Evolutionary conservation across 2,888 invertebrate genomes (phyloP).

Genomic region (Odiellus spinosus): DNA sequence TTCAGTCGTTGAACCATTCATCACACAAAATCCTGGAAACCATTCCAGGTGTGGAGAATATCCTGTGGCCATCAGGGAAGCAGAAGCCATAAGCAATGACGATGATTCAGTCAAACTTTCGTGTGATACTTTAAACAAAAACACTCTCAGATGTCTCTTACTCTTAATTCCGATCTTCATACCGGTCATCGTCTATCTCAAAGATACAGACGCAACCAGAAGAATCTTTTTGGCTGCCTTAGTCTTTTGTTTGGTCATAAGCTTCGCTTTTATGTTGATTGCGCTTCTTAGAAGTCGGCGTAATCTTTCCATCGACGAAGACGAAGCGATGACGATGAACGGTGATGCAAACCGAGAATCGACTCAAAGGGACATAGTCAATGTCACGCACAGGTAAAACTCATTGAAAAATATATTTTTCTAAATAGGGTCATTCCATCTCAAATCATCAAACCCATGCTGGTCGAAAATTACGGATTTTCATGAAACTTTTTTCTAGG

Average conservation of each 20-base stretch:
- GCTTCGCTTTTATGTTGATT: slow-evolving; percentile 4
- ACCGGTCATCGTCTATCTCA: slow-evolving; percentile 3
- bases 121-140: background rate
- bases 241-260: background rate
- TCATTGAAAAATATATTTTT: background rate
- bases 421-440: background rate
- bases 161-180: slow-evolving; percentile 2
- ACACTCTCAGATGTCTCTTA: slow-evolving; percentile 1
- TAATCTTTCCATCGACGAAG: background rate
- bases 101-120: background rate
- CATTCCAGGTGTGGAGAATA: background rate
- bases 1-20: too few species aligned
- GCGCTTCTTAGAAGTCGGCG: background rate
- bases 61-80: background rate
- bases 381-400: background rate
- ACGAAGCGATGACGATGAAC: background rate
- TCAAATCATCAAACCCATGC: too few species aligned
- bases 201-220: slow-evolving; percentile 3
- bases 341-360: background rate
- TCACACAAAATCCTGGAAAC: too few species aligned
- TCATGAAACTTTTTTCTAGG: too few species aligned
- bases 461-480: too few species aligned
- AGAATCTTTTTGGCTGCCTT: slow-evolving; percentile 3
- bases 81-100: background rate
- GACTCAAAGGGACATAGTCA: background rate